These are phyloP conservation scores for Drosophila punjabiensis DNA, from an alignment of 1,140 invertebrate genomes.

Conservation along the genomic window DNA sequence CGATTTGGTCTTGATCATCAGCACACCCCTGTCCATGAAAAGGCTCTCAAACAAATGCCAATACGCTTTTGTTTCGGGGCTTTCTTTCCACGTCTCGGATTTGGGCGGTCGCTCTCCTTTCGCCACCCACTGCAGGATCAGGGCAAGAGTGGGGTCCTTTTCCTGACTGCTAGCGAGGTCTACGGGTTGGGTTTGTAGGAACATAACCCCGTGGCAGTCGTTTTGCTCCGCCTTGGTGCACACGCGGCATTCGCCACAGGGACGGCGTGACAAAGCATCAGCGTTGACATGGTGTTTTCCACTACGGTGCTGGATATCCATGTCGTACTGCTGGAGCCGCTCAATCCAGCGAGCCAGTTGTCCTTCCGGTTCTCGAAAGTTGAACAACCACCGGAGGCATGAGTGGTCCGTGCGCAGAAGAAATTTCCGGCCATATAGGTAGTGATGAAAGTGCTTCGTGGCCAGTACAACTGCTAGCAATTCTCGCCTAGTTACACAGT, in stretches of 20 bases:
- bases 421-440: too few species aligned
- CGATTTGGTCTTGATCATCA: background rate
- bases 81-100: background rate
- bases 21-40: background rate
- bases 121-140: too few species aligned
- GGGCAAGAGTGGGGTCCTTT: background rate
- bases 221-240: background rate
- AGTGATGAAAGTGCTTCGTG: too few species aligned
- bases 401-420: too few species aligned
- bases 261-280: background rate
- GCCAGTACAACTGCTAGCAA: too few species aligned
- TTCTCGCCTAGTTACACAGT: background rate
- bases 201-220: background rate
- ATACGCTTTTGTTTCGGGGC: background rate
- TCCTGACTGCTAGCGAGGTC: background rate
- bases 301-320: background rate
- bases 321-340: too few species aligned
- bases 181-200: background rate
- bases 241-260: background rate
- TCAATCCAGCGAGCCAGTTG: too few species aligned
- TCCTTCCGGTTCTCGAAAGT: too few species aligned
- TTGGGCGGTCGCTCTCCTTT: too few species aligned
- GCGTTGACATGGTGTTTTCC: constrained; percentile 2
- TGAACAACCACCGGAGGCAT: too few species aligned
- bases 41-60: constrained; percentile 1